A percentile compares a stretch with the other conserved stretches of the same genome.
phyloP scores from a whole-genome alignment of 2,888 invertebrate species.

The Eubasilissa splendida region DNA sequence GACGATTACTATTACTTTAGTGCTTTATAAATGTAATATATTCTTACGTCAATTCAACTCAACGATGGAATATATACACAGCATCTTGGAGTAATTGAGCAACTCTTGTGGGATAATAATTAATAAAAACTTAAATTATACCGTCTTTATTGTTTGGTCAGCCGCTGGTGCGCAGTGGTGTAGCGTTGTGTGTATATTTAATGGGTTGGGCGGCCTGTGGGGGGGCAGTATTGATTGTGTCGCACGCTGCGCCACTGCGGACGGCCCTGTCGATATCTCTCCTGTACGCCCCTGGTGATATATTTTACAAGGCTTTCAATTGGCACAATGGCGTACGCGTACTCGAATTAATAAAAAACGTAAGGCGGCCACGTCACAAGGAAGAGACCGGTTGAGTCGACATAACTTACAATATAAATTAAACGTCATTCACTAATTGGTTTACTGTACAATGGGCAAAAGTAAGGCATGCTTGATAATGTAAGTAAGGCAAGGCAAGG shows the following conservation, averaged over 20 bases:
- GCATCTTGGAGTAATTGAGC: not conserved
- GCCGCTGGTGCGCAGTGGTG: not conserved
- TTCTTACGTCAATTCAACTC: too few species aligned
- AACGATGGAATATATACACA: not conserved
- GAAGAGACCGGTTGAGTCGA: too few species aligned
- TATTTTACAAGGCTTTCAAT: constrained; percentile 8
- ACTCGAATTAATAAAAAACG: constrained; percentile 14
- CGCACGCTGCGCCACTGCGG: constrained; percentile 55
- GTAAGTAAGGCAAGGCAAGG: too few species aligned
- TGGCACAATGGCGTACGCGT: constrained; percentile 12
- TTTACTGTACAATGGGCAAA: too few species aligned
- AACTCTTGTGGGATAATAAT: not conserved
- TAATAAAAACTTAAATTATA: not conserved
- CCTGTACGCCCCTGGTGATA: constrained; percentile 14
- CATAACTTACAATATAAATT: too few species aligned
- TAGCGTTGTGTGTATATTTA: constrained; percentile 24
- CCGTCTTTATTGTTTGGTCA: not conserved
- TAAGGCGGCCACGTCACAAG: not conserved
- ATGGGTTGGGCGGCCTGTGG: constrained; percentile 20
- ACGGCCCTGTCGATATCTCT: constrained; percentile 19
- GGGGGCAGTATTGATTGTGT: constrained; percentile 53
- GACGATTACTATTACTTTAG: too few species aligned
- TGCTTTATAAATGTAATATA: too few species aligned
- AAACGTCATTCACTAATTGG: too few species aligned
- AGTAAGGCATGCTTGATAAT: too few species aligned